Evolutionary conservation across 2,797 vertebrate species (phyloP), one percentile per base, ranked within the genome.

Genomic region (Luscinia luscinia): DNA sequence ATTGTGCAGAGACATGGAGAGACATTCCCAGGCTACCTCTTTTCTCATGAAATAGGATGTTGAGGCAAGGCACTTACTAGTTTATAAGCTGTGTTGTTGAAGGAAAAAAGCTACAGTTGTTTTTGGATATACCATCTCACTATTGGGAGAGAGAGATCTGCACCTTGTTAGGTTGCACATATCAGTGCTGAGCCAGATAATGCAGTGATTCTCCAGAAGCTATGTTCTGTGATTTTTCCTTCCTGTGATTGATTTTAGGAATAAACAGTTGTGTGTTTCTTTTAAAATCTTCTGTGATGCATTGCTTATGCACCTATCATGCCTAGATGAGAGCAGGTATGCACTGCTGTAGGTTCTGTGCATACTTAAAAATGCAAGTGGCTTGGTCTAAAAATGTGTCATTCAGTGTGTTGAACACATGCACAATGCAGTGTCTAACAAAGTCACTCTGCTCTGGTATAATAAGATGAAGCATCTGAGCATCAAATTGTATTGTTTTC

Each of bases 401-500:
- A 32, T 75, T 40, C 54, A 30, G 10, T 38, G 7, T 59, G 27
- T 77, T 93, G 61, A 79, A 85, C 14, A 59, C 26, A 41, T 9
- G 12, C 41, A 77, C 34, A 41, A 40, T 77, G n/a, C 70, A 70
- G 22, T 11, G 9, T 70, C 64, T 58, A 54, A 69, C 36, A 18
- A 80, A 89, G 61, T 85, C 61, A 15, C 16, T 76, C 75, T 40
- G 30, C 61, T 64, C 63, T 70, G 22, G 1, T 74, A 27, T 54
- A 90, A 24, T 77, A 92, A 85, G 49, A 61, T 62, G 28, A 80
- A 78, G 54, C 80, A 92, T 72, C 40, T 74, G 38, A 79, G 12
- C 9, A 9, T 86, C 68, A 51, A 67, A 58, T 78, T 75, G 63
- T 85, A 78, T 90, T 91, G 17, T 85, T 94, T 94, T 82, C 59